Percentiles rank a stretch among this genome's conserved stretches.
Conservation (phyloP, 2,113 vertebrate species). For the Paedocypris sp. region DNA sequence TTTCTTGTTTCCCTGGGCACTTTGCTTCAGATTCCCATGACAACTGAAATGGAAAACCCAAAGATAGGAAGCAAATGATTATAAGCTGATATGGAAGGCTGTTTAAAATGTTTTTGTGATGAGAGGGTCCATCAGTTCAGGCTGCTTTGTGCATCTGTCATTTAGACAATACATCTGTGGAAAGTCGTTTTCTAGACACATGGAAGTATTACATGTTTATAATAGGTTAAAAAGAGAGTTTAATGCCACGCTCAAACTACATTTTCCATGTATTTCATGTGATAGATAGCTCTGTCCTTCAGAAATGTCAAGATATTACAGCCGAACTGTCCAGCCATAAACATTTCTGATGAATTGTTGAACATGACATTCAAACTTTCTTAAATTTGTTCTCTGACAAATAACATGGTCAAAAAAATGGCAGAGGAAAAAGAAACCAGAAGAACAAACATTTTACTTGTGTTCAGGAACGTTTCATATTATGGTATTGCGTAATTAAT, state of each 20-base stretch:
- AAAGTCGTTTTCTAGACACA: background rate
- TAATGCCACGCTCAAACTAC: constrained; percentile 25
- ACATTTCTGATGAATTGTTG: constrained; percentile 22
- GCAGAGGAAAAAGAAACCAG: constrained; percentile 14
- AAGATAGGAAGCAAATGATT: background rate
- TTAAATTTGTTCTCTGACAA: background rate
- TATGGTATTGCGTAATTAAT: too few species aligned
- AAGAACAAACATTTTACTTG: too few species aligned
- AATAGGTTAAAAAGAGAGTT: constrained; percentile 19
- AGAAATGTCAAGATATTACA: constrained; percentile 32
- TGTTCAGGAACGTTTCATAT: too few species aligned
- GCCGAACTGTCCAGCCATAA: constrained; percentile 17
- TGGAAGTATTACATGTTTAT: too few species aligned
- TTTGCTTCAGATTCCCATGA: background rate
- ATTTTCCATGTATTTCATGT: background rate
- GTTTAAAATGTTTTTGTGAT: constrained; percentile 3
- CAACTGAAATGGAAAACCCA: background rate
- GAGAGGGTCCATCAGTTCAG: background rate
- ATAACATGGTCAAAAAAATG: constrained; percentile 1
- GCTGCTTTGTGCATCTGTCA: background rate
- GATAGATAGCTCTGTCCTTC: constrained; percentile 10
- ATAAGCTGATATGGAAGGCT: background rate
- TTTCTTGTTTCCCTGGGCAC: background rate
- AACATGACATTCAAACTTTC: constrained; percentile 25
- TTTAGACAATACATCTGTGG: background rate